These are phyloP conservation scores for Drosophila willistoni DNA, from an alignment of 1,140 invertebrate species.

Conservation along the genomic window DNA sequence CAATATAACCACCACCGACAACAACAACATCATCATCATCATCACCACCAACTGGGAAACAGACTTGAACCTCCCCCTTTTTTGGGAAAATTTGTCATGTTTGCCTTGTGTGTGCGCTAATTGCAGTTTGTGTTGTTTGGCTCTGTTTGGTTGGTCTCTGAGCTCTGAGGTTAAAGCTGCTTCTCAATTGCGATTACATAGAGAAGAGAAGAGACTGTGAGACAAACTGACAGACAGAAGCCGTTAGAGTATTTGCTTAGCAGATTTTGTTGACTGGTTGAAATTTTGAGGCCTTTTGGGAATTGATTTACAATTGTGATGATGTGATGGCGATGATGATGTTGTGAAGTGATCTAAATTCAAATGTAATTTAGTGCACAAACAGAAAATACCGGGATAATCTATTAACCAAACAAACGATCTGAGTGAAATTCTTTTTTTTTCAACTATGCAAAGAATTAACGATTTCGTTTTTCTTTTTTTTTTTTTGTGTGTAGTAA, in stretches of 20 bases:
- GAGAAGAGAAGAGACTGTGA: not conserved
- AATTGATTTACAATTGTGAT: constrained; percentile 7
- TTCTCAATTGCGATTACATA: constrained; percentile 14
- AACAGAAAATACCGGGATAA: constrained; percentile 30
- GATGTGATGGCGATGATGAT: too few species aligned
- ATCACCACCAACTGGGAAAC: constrained; percentile 31
- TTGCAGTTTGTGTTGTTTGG: constrained; percentile 58
- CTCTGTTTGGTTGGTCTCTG: constrained; percentile 28
- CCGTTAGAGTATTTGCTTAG: constrained; percentile 49
- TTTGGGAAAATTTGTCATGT: constrained; percentile 44
- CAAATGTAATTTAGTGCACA: constrained; percentile 43
- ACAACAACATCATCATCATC: not conserved
- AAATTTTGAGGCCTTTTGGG: constrained; percentile 35
- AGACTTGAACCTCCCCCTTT: constrained; percentile 4
- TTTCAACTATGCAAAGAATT: not conserved
- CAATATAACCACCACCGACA: constrained; percentile 6
- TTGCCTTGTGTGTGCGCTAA: constrained; percentile 56
- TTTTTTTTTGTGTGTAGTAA: not conserved
- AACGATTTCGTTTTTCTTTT: not conserved
- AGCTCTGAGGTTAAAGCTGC: constrained; percentile 33
- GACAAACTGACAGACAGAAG: not conserved
- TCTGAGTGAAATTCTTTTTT: not conserved
- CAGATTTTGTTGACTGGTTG: constrained; percentile 49
- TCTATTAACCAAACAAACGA: constrained; percentile 39
- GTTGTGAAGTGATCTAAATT: constrained; percentile 52